Conservation (phyloP, 2,888 invertebrate genomes). For the Parthenolecanium corni region DNA sequence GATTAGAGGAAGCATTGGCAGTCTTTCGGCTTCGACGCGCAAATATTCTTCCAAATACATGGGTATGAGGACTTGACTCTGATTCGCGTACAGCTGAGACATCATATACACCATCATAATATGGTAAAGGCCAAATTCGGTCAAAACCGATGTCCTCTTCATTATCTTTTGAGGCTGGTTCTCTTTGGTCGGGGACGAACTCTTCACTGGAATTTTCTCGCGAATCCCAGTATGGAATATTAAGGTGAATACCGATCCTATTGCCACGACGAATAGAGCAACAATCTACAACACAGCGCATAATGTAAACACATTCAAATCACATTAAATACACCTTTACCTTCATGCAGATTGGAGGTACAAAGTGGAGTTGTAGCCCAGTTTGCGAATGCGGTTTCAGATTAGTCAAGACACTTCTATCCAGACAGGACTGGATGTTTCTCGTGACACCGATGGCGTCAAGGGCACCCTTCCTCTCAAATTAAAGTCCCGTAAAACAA, state of each 20-base stretch:
- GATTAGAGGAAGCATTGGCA: conserved; percentile 75
- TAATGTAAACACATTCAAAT: too few species aligned
- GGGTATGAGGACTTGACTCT: conserved; percentile 45
- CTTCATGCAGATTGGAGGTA: too few species aligned
- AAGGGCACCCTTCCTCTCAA: too few species aligned
- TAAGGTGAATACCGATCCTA: conserved; percentile 25
- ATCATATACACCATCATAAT: conserved; percentile 20
- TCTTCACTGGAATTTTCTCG: conserved; percentile 36
- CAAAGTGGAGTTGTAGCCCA: too few species aligned
- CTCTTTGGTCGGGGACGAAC: background rate
- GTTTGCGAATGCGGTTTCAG: too few species aligned
- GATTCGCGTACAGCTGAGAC: conserved; percentile 20
- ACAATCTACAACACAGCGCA: conserved; percentile 29
- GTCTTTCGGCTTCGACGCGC: conserved; percentile 55
- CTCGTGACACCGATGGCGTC: too few species aligned
- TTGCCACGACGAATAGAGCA: conserved; percentile 24
- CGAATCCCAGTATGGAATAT: conserved; percentile 42
- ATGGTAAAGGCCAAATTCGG: conserved; percentile 1
- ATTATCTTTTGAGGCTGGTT: background rate
- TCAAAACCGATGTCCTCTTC: background rate
- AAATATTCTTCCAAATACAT: conserved; percentile 71
- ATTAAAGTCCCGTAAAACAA: too few species aligned
- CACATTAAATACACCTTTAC: too few species aligned
- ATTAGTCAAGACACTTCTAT: too few species aligned
- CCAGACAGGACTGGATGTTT: too few species aligned